These are phyloP conservation scores for Lasioglossum marginatum DNA, from an alignment of 2,888 invertebrate species.

Conservation along the genomic window DNA sequence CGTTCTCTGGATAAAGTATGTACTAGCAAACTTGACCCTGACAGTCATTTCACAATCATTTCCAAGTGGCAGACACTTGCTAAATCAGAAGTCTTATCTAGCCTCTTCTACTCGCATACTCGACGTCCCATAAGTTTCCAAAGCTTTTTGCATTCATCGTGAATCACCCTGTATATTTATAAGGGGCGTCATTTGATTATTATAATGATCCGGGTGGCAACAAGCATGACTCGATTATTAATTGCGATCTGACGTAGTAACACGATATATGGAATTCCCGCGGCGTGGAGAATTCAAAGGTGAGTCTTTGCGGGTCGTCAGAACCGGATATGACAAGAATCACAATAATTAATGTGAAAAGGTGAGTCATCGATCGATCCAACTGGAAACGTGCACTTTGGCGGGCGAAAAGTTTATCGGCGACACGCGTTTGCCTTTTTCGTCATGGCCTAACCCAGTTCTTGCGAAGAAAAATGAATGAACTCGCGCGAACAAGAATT, in stretches of 20 bases:
- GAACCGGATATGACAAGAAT: constrained; percentile 50
- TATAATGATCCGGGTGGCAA: not conserved
- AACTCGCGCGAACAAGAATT: not conserved
- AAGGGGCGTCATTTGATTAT: constrained; percentile 3
- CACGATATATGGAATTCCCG: constrained; percentile 40
- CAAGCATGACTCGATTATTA: constrained; percentile 16
- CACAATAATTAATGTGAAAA: constrained; percentile 54
- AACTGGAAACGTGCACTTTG: constrained; percentile 29
- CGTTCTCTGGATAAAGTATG: not conserved
- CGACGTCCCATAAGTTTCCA: not conserved
- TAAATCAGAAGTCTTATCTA: not conserved
- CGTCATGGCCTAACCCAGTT: not conserved
- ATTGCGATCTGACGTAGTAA: constrained; percentile 32
- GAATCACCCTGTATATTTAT: constrained; percentile 11
- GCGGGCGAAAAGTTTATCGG: constrained; percentile 37
- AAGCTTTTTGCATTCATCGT: constrained; percentile 14
- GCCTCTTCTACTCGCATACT: no score
- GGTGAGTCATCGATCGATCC: constrained; percentile 59
- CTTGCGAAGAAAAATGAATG: not conserved
- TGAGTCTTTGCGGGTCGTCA: constrained; percentile 43
- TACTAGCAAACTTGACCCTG: not conserved
- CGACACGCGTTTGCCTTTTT: constrained; percentile 3
- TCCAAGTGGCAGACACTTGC: not conserved
- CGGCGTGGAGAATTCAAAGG: constrained; percentile 32
- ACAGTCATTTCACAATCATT: not conserved